phyloP scores from a whole-genome alignment of 1,140 invertebrate species.

The Mya arenaria region DNA sequence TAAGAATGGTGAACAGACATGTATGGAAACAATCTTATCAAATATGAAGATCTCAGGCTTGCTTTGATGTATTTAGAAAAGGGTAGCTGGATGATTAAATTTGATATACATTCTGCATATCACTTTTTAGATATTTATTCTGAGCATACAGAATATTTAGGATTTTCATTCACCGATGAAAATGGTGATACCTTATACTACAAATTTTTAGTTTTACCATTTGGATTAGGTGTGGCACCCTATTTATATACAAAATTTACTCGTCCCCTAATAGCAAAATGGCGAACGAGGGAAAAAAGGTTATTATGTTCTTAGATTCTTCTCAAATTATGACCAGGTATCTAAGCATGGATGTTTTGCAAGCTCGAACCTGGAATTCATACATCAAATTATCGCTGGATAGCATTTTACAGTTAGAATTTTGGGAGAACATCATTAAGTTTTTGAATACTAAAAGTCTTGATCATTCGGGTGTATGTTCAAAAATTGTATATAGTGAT shows the following conservation, averaged over 20 bases:
- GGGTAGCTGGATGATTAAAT: no score
- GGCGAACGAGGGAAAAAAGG: constrained; percentile 28
- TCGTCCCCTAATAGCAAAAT: constrained; percentile 35
- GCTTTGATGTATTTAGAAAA: no score
- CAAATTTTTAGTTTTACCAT: constrained; percentile 43
- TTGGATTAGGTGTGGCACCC: constrained; percentile 24
- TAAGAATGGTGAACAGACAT: no score
- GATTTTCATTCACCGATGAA: no score
- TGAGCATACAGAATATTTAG: no score
- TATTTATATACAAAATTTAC: constrained; percentile 49
- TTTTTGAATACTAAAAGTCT: background rate
- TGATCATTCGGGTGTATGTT: background rate
- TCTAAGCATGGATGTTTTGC: constrained; percentile 30
- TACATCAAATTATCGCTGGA: constrained; percentile 1
- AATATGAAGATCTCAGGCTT: no score
- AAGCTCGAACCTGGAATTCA: constrained; percentile 3
- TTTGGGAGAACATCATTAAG: constrained; percentile 1
- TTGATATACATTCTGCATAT: no score
- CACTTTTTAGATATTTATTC: no score
- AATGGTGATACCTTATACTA: no score
- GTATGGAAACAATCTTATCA: no score
- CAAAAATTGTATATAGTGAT: constrained; percentile 16
- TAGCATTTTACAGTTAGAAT: background rate
- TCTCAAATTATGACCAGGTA: constrained; percentile 20
- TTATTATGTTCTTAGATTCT: constrained; percentile 29